Evolutionary conservation across 2,797 vertebrate species (phyloP).

Genomic region (Gymnothorax reevesii): DNA sequence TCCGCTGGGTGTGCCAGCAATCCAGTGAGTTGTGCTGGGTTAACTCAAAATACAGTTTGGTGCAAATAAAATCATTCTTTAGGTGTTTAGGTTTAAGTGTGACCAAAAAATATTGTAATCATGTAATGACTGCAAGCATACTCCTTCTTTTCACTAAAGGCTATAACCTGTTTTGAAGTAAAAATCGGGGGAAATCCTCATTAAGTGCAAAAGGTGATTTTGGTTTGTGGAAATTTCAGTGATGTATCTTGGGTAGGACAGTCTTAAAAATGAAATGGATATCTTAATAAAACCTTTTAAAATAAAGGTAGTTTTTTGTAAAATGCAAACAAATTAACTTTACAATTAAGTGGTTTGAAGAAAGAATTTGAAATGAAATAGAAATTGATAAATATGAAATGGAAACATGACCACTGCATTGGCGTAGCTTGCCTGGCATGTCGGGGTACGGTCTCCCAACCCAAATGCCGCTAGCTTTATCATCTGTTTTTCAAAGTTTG

Average conservation of each 20-base stretch:
- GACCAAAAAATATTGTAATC: neutral
- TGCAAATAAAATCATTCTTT: neutral
- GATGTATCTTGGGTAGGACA: neutral
- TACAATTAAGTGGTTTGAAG: neutral
- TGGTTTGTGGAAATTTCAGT: neutral
- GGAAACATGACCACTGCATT: neutral
- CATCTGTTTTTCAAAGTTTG: neutral
- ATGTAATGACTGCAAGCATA: neutral
- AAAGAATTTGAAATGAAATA: neutral
- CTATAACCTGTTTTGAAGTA: neutral
- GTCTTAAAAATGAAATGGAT: neutral
- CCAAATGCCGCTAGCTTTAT: neutral
- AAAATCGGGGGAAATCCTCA: neutral
- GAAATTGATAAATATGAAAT: neutral
- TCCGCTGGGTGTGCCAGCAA: no score
- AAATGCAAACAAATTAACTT: no score
- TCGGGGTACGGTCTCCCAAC: neutral
- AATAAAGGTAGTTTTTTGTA: no score
- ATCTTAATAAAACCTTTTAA: neutral
- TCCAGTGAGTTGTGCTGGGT: no score
- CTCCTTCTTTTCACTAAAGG: neutral
- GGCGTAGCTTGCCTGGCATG: neutral
- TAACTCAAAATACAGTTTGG: neutral
- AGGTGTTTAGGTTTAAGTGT: neutral
- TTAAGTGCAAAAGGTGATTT: neutral